Conservation (phyloP, 2,888 invertebrate genomes). For the Parnassius glacialis region DNA sequence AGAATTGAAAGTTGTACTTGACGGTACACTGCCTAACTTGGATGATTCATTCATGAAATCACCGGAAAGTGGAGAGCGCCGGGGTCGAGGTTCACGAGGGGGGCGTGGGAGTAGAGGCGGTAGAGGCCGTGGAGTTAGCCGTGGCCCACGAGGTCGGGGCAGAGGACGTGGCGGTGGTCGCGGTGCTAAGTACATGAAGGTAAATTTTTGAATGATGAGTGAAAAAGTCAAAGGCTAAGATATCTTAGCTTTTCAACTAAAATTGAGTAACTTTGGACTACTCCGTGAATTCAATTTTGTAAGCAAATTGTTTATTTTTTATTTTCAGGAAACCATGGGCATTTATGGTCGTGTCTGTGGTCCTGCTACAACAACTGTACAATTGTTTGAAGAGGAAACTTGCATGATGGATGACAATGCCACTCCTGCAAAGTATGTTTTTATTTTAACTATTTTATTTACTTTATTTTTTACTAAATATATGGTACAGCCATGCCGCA, state of each 20-base stretch:
- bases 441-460: neutral
- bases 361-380: slow-evolving; percentile 75
- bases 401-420: slow-evolving; percentile 87
- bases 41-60: slow-evolving; percentile 53
- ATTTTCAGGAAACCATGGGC: slow-evolving; percentile 69
- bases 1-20: slow-evolving; percentile 47
- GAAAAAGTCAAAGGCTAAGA: too few species aligned
- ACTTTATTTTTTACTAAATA: too few species aligned
- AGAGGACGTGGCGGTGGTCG: slow-evolving; percentile 69
- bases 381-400: slow-evolving; percentile 87
- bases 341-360: slow-evolving; percentile 75
- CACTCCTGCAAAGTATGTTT: slow-evolving; percentile 71
- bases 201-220: slow-evolving; percentile 18
- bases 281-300: too few species aligned
- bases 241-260: too few species aligned
- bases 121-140: slow-evolving; percentile 44
- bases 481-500: too few species aligned
- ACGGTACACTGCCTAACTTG: slow-evolving; percentile 40
- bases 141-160: slow-evolving; percentile 53
- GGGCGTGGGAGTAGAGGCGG: slow-evolving; percentile 38
- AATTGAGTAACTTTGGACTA: too few species aligned
- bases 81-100: slow-evolving; percentile 34
- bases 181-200: slow-evolving; percentile 58
- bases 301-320: slow-evolving; percentile 1
- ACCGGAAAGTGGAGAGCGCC: slow-evolving; percentile 39